These are phyloP conservation scores for Spondyliosoma cantharus DNA, from an alignment of 2,797 vertebrate genomes.

Conservation along the genomic window DNA sequence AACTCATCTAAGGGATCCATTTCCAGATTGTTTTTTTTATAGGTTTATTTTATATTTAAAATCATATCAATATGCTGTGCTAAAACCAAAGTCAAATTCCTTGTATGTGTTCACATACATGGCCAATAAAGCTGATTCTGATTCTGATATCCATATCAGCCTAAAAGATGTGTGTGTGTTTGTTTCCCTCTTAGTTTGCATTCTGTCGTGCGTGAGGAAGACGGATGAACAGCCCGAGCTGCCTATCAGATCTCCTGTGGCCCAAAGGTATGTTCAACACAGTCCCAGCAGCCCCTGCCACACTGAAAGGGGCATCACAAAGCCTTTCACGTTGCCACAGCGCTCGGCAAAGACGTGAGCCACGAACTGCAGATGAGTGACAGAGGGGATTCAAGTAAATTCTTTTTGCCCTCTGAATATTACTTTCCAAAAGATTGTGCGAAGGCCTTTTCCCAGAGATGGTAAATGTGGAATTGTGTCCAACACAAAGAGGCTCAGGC, in stretches of 20 bases:
- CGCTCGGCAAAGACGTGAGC: slow-evolving; percentile 34
- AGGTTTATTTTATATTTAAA: no score
- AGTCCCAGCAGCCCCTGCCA: slow-evolving; percentile 42
- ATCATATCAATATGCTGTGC: neutral
- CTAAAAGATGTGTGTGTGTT: slow-evolving; percentile 43
- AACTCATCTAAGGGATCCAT: neutral
- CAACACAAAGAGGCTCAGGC: slow-evolving; percentile 24
- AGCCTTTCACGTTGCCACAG: slow-evolving; percentile 43
- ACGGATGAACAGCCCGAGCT: slow-evolving; percentile 71
- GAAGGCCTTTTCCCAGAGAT: slow-evolving; percentile 28
- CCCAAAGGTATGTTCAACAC: slow-evolving; percentile 78
- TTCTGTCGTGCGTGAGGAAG: slow-evolving; percentile 57
- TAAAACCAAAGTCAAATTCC: no score
- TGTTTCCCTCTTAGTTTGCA: slow-evolving; percentile 68
- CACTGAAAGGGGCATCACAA: slow-evolving; percentile 57
- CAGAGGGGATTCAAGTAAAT: slow-evolving; percentile 23
- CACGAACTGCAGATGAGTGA: slow-evolving; percentile 32
- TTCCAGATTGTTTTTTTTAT: neutral
- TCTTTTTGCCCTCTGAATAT: slow-evolving; percentile 33
- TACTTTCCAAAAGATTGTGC: slow-evolving; percentile 37
- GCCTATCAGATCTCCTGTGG: slow-evolving; percentile 68
- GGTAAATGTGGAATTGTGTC: slow-evolving; percentile 23
- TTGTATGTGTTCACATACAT: no score
- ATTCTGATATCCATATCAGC: neutral
- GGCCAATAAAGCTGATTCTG: no score